Evolutionary conservation across 2,888 invertebrate genomes (phyloP).

Genomic region (Neoascia interrupta): DNA sequence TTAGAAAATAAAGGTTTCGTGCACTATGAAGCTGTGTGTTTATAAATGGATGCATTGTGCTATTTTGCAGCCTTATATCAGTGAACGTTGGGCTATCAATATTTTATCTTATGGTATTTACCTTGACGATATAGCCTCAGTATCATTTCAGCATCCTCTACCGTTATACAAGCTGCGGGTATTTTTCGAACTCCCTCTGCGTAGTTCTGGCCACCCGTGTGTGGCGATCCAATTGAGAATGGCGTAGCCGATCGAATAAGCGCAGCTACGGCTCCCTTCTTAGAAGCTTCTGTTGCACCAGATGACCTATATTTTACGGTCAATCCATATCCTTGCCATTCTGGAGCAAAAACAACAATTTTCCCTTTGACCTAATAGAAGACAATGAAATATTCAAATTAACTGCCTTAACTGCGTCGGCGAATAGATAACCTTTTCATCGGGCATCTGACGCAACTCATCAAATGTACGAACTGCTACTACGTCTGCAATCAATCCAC

Average conservation of each 20-base stretch:
- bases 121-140: slow-evolving; percentile 83
- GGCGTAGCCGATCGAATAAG: slow-evolving; percentile 88
- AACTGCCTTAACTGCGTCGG: too few species aligned
- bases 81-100: too few species aligned
- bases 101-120: slow-evolving; percentile 72
- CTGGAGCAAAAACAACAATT: slow-evolving; percentile 88
- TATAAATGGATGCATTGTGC: too few species aligned
- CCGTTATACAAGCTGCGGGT: slow-evolving; percentile 87
- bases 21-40: too few species aligned
- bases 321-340: slow-evolving; percentile 84
- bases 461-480: slow-evolving; percentile 86
- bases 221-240: slow-evolving; percentile 88
- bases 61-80: too few species aligned
- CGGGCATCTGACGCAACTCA: slow-evolving; percentile 81
- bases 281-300: slow-evolving; percentile 86
- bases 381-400: too few species aligned
- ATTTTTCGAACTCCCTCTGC: slow-evolving; percentile 83
- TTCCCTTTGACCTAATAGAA: slow-evolving; percentile 84
- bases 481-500: slow-evolving; percentile 87
- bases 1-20: too few species aligned
- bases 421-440: slow-evolving; percentile 74
- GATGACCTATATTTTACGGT: slow-evolving; percentile 84
- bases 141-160: slow-evolving; percentile 89
- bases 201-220: slow-evolving; percentile 87
- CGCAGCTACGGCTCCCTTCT: slow-evolving; percentile 87